Evolutionary conservation across 2,888 invertebrate genomes (phyloP), one percentile per base, ranked within the genome.

Genomic region (Pyrgus malvae): DNA sequence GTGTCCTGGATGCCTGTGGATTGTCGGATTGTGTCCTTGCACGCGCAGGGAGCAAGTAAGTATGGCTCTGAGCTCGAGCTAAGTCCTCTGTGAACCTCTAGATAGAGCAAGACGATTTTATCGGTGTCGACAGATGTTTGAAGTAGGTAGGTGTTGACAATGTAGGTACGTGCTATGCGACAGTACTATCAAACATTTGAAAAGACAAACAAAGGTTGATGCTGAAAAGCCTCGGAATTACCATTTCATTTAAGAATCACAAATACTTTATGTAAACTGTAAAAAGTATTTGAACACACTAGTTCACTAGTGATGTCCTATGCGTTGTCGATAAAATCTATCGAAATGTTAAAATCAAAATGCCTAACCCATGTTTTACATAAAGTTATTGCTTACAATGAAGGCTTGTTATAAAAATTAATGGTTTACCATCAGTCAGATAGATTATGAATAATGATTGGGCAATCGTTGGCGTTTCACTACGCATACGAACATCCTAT

Each of bases 331-430:
- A 54, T 54, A 54, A 19, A 51, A 21, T n/a, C 23, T 23, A 23
- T 23, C 14, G 5, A 17, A 37, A 35, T 17, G 16, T 27, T 33
- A 4, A 25, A 8, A 12, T 7, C 23, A 25, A 33, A 11, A 41
- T 51, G 31, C 31, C 14, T 31, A 45, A 38, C 38, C 29, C 38
- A 38, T 38, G 31, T 31, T 53, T 54, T 25, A 11, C 46, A 33
- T 53, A 33, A 35, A 35, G 45, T 21, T 37, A 46, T 46, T 38
- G 40, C 37, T 33, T 40, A 40, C 23, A 9, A 46, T 19, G 40
- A 48, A 33, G 46, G 40, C 54, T 54, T 48, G 54, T 55, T 55
- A 48, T 55, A 48, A 33, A 55, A 55, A 55, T 55, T 48, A 55
- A 55, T 55, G 48, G 42, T 23, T 29, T 14, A 37, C 14, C 48